Evolutionary conservation across 2,888 invertebrate genomes (phyloP).

Genomic region (Nebria salina): DNA sequence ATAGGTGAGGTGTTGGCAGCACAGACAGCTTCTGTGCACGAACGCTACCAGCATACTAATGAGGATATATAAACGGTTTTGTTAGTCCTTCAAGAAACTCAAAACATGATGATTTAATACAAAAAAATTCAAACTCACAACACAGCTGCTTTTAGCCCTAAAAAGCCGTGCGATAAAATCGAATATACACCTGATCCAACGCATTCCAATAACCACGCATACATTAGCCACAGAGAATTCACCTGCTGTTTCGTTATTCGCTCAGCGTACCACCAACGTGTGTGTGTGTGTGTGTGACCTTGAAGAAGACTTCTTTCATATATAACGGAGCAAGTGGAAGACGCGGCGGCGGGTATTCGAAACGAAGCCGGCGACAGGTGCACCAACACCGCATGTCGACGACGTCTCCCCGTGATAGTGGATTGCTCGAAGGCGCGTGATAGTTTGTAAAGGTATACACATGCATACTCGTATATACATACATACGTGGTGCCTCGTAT

Average conservation of each 20-base stretch:
- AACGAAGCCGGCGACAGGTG: not conserved
- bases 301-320: not conserved
- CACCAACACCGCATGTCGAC: not conserved
- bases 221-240: not conserved
- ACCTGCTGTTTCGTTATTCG: not conserved
- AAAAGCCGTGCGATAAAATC: not conserved
- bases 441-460: not conserved
- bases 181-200: not conserved
- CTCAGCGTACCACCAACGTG: not conserved
- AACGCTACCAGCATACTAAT: constrained; percentile 14
- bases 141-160: not conserved
- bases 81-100: not conserved
- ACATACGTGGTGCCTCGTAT: not conserved
- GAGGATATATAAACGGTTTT: not conserved
- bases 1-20: constrained; percentile 8
- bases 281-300: not conserved
- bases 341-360: not conserved
- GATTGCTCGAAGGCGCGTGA: not conserved
- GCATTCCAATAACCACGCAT: not conserved
- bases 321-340: not conserved
- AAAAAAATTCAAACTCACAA: not conserved
- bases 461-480: not conserved
- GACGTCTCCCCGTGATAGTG: not conserved
- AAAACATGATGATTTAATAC: not conserved
- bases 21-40: constrained; percentile 13